Conservation (phyloP, 1,140 invertebrate genomes). For the Ooceraea biroi region DNA sequence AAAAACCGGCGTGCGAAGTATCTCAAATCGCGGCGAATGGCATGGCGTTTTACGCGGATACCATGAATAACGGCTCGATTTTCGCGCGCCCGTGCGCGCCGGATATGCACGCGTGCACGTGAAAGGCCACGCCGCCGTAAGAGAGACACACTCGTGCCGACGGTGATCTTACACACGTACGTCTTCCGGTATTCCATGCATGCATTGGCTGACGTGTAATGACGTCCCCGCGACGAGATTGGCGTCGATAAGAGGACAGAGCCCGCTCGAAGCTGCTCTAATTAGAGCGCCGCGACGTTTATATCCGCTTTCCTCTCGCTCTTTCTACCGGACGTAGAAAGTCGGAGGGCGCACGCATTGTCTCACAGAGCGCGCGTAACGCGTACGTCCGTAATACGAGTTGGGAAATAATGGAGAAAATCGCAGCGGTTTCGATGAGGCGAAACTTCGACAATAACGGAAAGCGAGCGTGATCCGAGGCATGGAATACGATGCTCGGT, state of each 20-base stretch:
- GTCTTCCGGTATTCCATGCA: constrained; percentile 65
- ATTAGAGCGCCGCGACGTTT: constrained; percentile 44
- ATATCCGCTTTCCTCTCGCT: constrained; percentile 43
- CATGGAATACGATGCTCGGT: constrained; percentile 10
- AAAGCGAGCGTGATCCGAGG: constrained; percentile 25
- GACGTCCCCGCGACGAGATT: constrained; percentile 6
- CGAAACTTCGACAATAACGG: constrained; percentile 38
- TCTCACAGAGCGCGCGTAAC: constrained; percentile 27
- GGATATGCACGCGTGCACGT: constrained; percentile 59
- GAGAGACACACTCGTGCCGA: constrained; percentile 14
- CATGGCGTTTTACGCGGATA: constrained; percentile 24
- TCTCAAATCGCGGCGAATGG: constrained; percentile 15
- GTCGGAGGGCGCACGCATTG: constrained; percentile 28
- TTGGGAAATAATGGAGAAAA: constrained; percentile 49
- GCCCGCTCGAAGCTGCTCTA: constrained; percentile 4
- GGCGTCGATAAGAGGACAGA: not conserved
- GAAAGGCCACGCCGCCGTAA: constrained; percentile 62
- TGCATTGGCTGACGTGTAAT: constrained; percentile 20
- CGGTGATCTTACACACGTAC: constrained; percentile 14
- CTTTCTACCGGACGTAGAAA: constrained; percentile 59
- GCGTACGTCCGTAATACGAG: constrained; percentile 12
- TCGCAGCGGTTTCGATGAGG: constrained; percentile 33
- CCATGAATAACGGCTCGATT: constrained; percentile 19
- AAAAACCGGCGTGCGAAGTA: not conserved
- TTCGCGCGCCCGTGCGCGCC: constrained; percentile 42